These are phyloP conservation scores for cat (Felis catus) DNA, from an alignment of 2,113 vertebrate species.

Conservation along the genomic window F.catus_Fca126_mat1.0 CM031416.1:57588501-57589000, in stretches of 20 bases:
- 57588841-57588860: background rate
- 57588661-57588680: background rate
- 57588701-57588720: background rate
- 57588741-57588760: background rate
- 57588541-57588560: background rate
- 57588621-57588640: background rate
- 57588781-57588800: background rate
- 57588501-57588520: background rate
- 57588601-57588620: background rate
- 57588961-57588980: conserved; percentile 31
- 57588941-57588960: background rate
- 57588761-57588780: background rate
- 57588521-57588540: background rate
- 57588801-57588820: background rate
- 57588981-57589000: background rate
- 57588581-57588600: background rate
- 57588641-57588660: background rate
- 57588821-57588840: background rate
- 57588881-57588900: background rate
- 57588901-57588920: conserved; percentile 4
- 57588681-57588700: background rate
- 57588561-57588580: background rate
- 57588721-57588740: background rate
- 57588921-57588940: background rate
- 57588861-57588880: background rate